Conservation (phyloP, 2,113 vertebrate species). For the Loxodonta africana region DNA sequence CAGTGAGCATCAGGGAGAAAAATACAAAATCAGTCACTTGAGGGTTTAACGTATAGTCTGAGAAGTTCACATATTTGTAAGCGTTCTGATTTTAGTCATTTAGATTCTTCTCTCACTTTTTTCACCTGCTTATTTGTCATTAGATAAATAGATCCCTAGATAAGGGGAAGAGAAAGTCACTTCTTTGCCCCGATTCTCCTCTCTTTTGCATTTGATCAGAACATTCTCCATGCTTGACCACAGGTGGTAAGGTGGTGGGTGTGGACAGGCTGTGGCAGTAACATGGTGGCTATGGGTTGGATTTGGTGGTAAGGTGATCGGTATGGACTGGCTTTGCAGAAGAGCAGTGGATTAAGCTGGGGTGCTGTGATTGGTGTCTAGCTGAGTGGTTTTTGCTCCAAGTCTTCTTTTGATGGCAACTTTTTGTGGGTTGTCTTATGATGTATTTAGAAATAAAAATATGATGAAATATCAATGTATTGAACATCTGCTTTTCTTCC, state of each 20-base stretch:
- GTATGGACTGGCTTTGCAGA: background rate
- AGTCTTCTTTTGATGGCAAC: slow-evolving; percentile 49
- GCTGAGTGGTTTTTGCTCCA: slow-evolving; percentile 75
- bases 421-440: slow-evolving; percentile 5
- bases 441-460: slow-evolving; percentile 78
- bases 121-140: slow-evolving; percentile 38
- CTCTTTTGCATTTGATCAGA: background rate
- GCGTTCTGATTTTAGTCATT: slow-evolving; percentile 57
- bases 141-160: background rate
- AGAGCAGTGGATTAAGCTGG: background rate
- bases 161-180: background rate
- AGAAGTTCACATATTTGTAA: slow-evolving; percentile 34
- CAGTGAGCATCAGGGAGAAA: slow-evolving; percentile 5
- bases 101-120: background rate
- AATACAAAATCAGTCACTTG: slow-evolving; percentile 6
- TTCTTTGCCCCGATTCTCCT: background rate
- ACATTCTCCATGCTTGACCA: background rate
- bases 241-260: background rate
- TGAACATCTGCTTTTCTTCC: background rate
- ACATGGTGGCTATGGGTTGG: no score
- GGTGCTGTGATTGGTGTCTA: background rate
- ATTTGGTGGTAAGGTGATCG: background rate
- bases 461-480: slow-evolving; percentile 51
- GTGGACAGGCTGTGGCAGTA: no score
- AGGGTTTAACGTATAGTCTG: slow-evolving; percentile 44